These are phyloP conservation scores for Tethya wilhelma DNA, from an alignment of 37 sponge, comb jelly and placozoan species.

Conservation along the genomic window DNA sequence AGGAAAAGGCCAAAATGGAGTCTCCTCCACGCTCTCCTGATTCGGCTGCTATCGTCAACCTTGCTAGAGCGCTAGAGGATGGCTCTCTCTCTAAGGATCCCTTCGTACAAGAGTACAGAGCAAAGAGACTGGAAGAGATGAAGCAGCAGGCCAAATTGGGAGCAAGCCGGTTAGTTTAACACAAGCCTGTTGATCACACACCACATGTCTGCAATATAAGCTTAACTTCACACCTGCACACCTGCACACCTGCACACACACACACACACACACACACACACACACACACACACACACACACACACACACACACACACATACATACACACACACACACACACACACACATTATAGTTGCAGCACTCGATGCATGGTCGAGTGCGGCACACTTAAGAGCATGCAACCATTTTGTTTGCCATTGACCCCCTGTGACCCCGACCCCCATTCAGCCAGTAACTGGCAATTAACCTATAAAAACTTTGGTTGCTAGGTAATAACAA, in stretches of 20 bases:
- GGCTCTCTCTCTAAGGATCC: conserved; percentile 46
- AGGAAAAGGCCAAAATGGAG: conserved; percentile 1
- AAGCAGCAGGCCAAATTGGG: conserved; percentile 62
- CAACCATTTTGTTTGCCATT: no score
- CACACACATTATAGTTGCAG: no score
- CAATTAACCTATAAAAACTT: no score
- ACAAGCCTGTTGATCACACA: neutral
- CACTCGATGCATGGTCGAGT: no score
- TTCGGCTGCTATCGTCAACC: conserved; percentile 31
- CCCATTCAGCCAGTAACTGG: no score
- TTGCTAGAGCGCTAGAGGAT: conserved; percentile 46
- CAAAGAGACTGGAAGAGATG: conserved; percentile 59
- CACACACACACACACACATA: no score
- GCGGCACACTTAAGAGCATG: no score
- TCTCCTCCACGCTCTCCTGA: neutral
- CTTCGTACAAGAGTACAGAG: conserved; percentile 67
- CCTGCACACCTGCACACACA: no score
- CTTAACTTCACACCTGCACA: conserved; percentile 1
- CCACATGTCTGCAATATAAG: neutral
- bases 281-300: conserved; percentile 15
- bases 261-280: conserved; percentile 23
- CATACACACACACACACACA: no score
- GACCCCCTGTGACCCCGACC: no score
- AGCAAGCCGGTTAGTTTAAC: conserved; percentile 10
- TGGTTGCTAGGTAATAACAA: no score